Conservation (phyloP, 2,797 vertebrate genomes). For the Cossypha dichroa region DNA sequence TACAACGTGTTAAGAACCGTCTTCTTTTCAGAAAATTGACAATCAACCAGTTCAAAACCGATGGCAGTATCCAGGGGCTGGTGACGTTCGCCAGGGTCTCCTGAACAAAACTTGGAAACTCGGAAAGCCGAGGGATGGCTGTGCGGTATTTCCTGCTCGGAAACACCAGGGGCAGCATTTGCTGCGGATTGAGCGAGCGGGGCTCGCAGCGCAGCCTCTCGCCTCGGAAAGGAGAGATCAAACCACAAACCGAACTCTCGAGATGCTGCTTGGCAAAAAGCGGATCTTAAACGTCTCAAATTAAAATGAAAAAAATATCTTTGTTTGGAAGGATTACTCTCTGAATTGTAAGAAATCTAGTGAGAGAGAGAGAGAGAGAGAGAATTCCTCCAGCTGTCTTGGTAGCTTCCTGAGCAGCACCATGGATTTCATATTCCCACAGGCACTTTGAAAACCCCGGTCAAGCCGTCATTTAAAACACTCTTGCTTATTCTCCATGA, state of each 20-base stretch:
- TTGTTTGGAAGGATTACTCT: background rate
- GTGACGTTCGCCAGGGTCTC: background rate
- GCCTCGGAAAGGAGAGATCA: background rate
- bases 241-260: background rate
- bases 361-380: background rate
- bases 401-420: background rate
- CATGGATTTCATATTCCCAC: background rate
- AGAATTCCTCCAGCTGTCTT: background rate
- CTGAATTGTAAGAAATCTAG: background rate
- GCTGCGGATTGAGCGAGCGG: background rate
- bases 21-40: background rate
- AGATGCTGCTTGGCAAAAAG: background rate
- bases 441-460: background rate
- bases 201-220: background rate
- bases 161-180: constrained; percentile 53
- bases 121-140: background rate
- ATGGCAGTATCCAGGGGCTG: background rate
- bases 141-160: background rate
- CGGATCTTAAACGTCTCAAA: background rate
- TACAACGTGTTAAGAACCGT: background rate
- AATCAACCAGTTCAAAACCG: background rate
- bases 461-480: background rate
- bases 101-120: background rate
- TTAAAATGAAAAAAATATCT: background rate
- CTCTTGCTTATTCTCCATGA: background rate